Evolutionary conservation across 1,140 invertebrate genomes (phyloP), one percentile per base, ranked within the genome.

Genomic region (Mya arenaria): DNA sequence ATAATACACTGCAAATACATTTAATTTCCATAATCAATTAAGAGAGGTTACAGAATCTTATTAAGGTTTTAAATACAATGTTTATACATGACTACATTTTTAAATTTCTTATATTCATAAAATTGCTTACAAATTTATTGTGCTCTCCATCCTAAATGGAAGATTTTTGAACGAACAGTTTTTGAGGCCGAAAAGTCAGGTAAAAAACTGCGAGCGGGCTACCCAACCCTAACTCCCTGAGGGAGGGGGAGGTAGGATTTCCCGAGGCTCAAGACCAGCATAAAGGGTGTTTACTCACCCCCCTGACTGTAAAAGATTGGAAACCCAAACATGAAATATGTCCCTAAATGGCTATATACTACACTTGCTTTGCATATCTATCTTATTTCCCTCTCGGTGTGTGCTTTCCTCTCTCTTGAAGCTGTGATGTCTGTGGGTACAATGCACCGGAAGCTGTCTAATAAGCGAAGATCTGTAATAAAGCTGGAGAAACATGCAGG

Each of bases 191-290:
- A 85, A 85, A 44, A 37, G 73, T 75, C 84, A 71, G 60, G 74
- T 77, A 79, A 60, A 65, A n/a, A 72, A 66, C 80, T 85, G 84
- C 79, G 79, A 85, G 84, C 84, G 41, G 73, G 84, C 84, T 85
- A 79, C 84, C 84, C 79, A 85, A 82, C 84, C 84, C 79, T 79
- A 63, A 73, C 75, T 73, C 84, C 25, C 37, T 36, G 48, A 77
- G 84, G 79, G 74, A 85, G 79, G 79, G 84, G 84, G 84, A 85
- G 84, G 84, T 85, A 85, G 73, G 84, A 82, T 82, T 85, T 66
- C 63, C 79, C 69, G 55, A 36, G 48, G 84, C 84, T 85, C 84
- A 62, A 82, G 79, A 62, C 79, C 84, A 85, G 80, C 79, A 72
- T 37, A 63, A 78, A 75, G 75, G 25, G 78, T 78, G 78, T 85